Base-by-base conservation (phyloP, 2,888 invertebrate species). In the Caenorhabditis doughertyi region DNA sequence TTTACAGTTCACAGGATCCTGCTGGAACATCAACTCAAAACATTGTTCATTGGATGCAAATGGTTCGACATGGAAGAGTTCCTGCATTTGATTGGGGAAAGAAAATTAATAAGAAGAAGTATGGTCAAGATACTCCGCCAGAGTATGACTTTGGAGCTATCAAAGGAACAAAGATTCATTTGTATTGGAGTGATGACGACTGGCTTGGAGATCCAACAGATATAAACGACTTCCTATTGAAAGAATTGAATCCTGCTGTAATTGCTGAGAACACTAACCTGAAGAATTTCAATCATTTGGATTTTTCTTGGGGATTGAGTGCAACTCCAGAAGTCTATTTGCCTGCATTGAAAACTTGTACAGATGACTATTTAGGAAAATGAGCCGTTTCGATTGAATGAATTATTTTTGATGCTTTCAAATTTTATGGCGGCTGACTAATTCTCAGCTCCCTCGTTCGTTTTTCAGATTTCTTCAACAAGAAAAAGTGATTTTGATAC, bases 11-110 rank as follows among this genome's bases (percentile, higher is more conserved):
- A 29, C 92, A 92, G 76, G 89, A 90, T 56, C 93, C 93, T 1
- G 93, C 92, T 13, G 93, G 93, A 8, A 93, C 93, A 7, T 93
- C 93, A n/a, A 90, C 92, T 1, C 88, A 91, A 84, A 93, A 93
- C 84, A 88, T 93, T 53, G 87, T 92, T n/a, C 93, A 93, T 83
- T 93, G 92, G 91, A 90, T 90, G 11, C 93, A 93, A 62, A 88
- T 90, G 86, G 86, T 87, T 21, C 58, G 73, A 18, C 84, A 77
- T 32, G 85, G 85, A 55, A 67, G 71, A 47, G 70, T 76, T 2
- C 80, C 81, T n/a, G 83, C 82, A 51, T 85, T 80, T 58, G 85
- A 88, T 68, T 82, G 76, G 64, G 86, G 86, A 29, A 83, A 71
- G 35, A 83, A 81, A n/a, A 74, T 79, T 58, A 88, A 88, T 55